Evolutionary conservation across 2,888 invertebrate genomes (phyloP), one percentile per base, ranked within the genome.

Genomic region (Chrysolina oricalcia): DNA sequence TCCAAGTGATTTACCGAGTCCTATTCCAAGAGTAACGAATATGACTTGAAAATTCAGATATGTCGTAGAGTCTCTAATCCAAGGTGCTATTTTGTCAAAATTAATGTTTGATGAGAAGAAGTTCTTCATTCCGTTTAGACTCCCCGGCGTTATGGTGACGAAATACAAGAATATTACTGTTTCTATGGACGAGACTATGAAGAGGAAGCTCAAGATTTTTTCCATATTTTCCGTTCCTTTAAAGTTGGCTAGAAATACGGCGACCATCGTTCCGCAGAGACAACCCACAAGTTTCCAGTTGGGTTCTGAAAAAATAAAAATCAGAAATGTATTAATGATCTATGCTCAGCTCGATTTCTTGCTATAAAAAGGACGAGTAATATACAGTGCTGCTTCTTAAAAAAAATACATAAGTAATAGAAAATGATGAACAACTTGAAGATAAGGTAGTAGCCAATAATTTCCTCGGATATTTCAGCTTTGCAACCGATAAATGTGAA

Each of bases 241-340:
- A 21, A 23, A 62, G 65, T 73, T 78, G 41, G 73, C 70, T 21
- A 78, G 50, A 17, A 72, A 74, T 13, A 75, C 68, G 27, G 72
- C 8, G 11, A 41, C 23, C 72, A 74, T 75, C 27, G 62, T 73
- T 1, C 43, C 72, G 15, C 72, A 72, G 17, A 78, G 69, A 43
- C 66, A 75, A 23, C 27, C 70, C 2, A 74, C 70, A 27, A 78
- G 74, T 72, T 74, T 72, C 78, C 75, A 75, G 27, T 78, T 48
- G 4, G 70, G 71, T 46, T 69, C 63, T 78, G 70, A 70, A 76
- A 78, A 41, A 53, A 19, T n/a, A 8, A 27, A 48, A 1, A 50
- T 35, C 53, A 56, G 10, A 27, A 27, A 27, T 5, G 2, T 27
- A 27, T 27, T 2, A 27, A 27, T 27, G 27, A 27, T 27, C 27